phyloP scores from a whole-genome alignment of 1,140 invertebrate species.

The Linepithema humile region DNA sequence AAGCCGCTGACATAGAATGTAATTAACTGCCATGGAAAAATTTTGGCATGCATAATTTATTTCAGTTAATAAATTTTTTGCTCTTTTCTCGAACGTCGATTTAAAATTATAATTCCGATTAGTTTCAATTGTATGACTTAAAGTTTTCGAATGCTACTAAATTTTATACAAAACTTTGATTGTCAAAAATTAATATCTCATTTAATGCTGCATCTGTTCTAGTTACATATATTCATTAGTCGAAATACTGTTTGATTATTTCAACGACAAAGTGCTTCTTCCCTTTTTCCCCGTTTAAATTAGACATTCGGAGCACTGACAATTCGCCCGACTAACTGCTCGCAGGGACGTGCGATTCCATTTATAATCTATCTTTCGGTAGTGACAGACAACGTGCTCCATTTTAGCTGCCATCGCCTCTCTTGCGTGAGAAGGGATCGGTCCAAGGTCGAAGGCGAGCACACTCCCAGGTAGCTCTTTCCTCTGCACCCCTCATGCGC shows the following conservation, averaged over 20 bases:
- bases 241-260: background rate
- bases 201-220: background rate
- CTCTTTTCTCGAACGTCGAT: background rate
- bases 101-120: conserved; percentile 5
- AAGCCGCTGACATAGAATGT: conserved; percentile 32
- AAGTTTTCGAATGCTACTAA: background rate
- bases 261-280: background rate
- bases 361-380: conserved; percentile 42
- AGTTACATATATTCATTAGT: background rate
- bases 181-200: too few species aligned
- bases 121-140: background rate
- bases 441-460: conserved; percentile 67
- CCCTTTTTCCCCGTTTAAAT: conserved; percentile 1
- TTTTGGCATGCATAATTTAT: conserved; percentile 47
- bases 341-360: conserved; percentile 6
- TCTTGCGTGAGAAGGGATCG: conserved; percentile 42
- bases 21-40: conserved; percentile 57
- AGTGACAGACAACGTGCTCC: conserved; percentile 37
- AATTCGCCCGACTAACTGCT: background rate
- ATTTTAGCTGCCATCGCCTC: conserved; percentile 13
- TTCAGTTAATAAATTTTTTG: background rate
- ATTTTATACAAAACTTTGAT: background rate
- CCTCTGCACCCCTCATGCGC: conserved; percentile 7
- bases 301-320: background rate
- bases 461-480: conserved; percentile 63